Evolutionary conservation across 2,797 vertebrate species (phyloP), one percentile per base, ranked within the genome.

Genomic region (Sebastes vulpes): DNA sequence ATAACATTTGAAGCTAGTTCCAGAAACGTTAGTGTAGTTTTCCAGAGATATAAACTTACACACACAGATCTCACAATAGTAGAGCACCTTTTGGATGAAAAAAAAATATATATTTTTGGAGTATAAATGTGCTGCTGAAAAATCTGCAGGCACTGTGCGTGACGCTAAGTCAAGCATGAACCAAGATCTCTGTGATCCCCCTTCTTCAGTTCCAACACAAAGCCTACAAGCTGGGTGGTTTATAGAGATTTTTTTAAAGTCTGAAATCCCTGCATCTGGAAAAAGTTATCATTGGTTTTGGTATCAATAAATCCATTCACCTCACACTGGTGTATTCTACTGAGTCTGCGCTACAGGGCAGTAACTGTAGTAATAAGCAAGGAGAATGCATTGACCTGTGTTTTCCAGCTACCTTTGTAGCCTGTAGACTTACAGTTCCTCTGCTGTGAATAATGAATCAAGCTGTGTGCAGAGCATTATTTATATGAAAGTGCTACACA

Each of bases 171-270:
- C 48, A 77, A 79, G 72, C 81, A 48, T 84, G 72, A 79, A 76
- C 57, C 14, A 9, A 75, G 46, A 85, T 75, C 84, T 67, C 64
- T 77, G 48, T 72, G 72, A 84, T 82, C 74, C 72, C 32, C 5
- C 38, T 9, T 57, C 38, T 8, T 58, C 38, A 82, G 35, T 31
- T 65, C 48, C 18, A 76, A 29, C 63, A 48, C 29, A 54, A 48
- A 77, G 31, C 42, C 58, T 32, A 2, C 26, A 56, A 26, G 38
- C 65, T 20, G 20, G 28, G 18, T 46, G 46, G 46, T 50, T 65
- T 72, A 28, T 38, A 20, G 46, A 50, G 18, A 1, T 50, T 50
- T 0, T 48, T 50, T n/a, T 6, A 48, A 50, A 8, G 18, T 50
- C 18, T 50, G 18, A 50, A 66, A 72, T 38, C 20, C 57, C 21